Evolutionary conservation across 1,140 invertebrate genomes (phyloP), one percentile per base, ranked within the genome.

Genomic region (Liolophura sinensis): DNA sequence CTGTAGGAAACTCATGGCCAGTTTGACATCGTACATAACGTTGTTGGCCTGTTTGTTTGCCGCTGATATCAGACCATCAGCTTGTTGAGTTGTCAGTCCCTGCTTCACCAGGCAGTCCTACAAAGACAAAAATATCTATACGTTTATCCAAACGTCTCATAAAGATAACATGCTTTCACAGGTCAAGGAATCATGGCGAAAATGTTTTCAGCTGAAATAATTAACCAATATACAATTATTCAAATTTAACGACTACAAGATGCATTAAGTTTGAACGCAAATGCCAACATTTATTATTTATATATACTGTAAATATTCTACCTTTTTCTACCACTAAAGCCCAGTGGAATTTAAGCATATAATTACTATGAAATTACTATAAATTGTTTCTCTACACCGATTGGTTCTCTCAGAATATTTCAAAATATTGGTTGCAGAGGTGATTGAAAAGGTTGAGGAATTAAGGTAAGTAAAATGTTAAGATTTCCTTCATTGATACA

Each of bases 91-190:
- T 63, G 91, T 93, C 87, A 94, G 89, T 56, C 93, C 93, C 88
- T 95, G 93, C 78, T 95, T 94, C 6, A 93, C 91, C n/a, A 95
- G 86, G 62, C 89, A 91, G 78, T 94, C 92, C 87, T 92, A 87
- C 25, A 61, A 61, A 60, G 16, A 60, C 1, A 60, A 85, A 54
- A 58, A 25, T 62, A 24, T 51, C 62, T 59, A 48, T 48, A 62
- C 58, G 67, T 68, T 69, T 54, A 22, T 60, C 60, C 7, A 7
- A 65, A n/a, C 57, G 1, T 64, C 60, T 61, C 22, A 31, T 12
- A 63, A 61, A 31, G 22, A 48, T 20, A 15, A 51, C 48, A 60
- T 7, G n/a, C 49, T 15, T 51, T 54, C 24, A 54, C 24, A 7
- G 7, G 51, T 54, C 24, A 20, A 5, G n/a, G n/a, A 54, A 12